These are phyloP conservation scores for Pelochelys cantorii DNA, from an alignment of 2,797 vertebrate species.

Conservation along the genomic window DNA sequence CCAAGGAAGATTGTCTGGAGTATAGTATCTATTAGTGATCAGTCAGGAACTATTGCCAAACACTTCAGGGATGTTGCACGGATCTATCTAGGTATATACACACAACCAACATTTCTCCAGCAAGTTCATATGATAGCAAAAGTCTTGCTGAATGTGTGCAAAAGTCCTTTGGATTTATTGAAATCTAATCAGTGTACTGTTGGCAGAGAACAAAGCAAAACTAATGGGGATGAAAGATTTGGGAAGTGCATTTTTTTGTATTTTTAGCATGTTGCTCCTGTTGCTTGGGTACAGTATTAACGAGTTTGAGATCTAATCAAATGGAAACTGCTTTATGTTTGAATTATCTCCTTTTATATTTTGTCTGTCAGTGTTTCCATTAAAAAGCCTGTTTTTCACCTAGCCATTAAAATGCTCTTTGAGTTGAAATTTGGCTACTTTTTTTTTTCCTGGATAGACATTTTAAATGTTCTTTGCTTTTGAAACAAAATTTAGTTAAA, in stretches of 20 bases:
- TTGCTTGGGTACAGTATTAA: conserved; percentile 46
- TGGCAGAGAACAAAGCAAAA: conserved; percentile 59
- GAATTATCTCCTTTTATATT: conserved; percentile 41
- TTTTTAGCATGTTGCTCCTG: background rate
- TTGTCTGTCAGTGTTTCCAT: conserved; percentile 7
- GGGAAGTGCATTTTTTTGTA: conserved; percentile 33
- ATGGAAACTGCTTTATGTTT: conserved; percentile 22
- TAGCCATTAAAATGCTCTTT: conserved; percentile 24
- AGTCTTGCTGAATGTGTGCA: conserved; percentile 55
- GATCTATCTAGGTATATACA: background rate
- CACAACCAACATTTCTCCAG: background rate
- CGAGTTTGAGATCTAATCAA: conserved; percentile 34
- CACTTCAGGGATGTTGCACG: background rate
- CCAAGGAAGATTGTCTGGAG: background rate
- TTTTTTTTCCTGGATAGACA: background rate
- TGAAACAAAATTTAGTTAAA: conserved; percentile 56
- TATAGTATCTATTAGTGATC: background rate
- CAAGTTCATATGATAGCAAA: conserved; percentile 27
- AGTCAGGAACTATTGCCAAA: background rate
- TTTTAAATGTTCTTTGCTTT: conserved; percentile 53
- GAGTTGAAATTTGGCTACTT: conserved; percentile 39
- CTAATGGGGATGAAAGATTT: conserved; percentile 63
- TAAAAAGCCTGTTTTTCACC: conserved; percentile 23
- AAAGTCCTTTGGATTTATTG: conserved; percentile 40
- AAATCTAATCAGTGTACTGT: conserved; percentile 63